Evolutionary conservation across 2,113 vertebrate species (phyloP).

Genomic region (Leucosticte australis): DNA sequence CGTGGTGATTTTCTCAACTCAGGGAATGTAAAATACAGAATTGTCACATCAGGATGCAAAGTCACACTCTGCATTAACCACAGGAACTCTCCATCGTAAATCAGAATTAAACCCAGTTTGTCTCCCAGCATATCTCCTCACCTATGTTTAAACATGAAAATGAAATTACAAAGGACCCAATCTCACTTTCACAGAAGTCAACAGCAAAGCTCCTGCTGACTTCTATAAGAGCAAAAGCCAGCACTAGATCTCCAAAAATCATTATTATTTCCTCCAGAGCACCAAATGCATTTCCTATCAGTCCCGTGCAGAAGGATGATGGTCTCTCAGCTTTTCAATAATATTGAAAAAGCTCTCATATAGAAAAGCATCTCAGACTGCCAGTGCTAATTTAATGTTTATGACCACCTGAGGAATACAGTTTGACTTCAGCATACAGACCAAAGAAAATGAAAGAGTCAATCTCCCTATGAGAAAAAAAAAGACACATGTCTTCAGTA

Average conservation of each 20-base stretch:
- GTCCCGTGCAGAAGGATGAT: background rate
- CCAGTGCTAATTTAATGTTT: background rate
- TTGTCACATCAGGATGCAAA: background rate
- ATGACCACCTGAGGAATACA: background rate
- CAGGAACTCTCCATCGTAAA: background rate
- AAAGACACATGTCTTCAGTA: background rate
- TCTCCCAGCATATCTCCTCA: background rate
- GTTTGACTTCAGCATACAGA: background rate
- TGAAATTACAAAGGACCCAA: background rate
- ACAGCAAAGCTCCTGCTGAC: background rate
- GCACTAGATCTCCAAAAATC: background rate
- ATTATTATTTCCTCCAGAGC: background rate
- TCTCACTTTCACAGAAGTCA: background rate
- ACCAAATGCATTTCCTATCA: conserved; percentile 5
- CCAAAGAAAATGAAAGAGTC: background rate
- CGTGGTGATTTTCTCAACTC: background rate
- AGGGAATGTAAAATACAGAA: background rate
- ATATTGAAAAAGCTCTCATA: background rate
- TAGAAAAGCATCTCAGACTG: background rate
- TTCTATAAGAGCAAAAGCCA: background rate
- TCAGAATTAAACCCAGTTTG: background rate
- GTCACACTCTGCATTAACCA: background rate
- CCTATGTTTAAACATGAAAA: background rate
- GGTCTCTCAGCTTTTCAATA: background rate
- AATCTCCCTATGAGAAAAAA: background rate